phyloP scores from a whole-genome alignment of 2,888 invertebrate genomes.

The Gandaritis pyraliata region DNA sequence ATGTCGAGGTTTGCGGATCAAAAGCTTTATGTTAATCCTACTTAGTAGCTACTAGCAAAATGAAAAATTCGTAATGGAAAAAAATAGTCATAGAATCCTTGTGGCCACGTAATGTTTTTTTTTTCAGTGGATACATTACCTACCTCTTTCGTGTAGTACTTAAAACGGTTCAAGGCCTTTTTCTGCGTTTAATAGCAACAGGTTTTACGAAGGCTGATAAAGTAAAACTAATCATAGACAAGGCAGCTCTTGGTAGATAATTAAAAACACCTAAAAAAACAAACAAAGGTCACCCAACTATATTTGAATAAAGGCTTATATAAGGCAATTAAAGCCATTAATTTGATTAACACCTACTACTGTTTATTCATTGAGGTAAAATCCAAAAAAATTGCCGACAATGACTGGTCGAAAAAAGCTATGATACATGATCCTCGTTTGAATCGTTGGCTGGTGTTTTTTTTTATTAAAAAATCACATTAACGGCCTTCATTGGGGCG shows the following conservation, averaged over 20 bases:
- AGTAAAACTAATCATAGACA: too few species aligned
- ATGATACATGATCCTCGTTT: slow-evolving; percentile 84
- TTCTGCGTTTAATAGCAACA: too few species aligned
- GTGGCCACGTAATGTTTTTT: background rate
- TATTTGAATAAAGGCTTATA: slow-evolving; percentile 42
- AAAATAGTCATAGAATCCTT: background rate
- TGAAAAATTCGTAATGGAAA: background rate
- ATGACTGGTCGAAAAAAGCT: slow-evolving; percentile 82
- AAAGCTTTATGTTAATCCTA: slow-evolving; percentile 3
- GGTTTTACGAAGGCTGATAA: too few species aligned
- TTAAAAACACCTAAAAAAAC: too few species aligned
- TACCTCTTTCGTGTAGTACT: too few species aligned
- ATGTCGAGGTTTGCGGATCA: background rate
- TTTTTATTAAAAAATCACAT: slow-evolving; percentile 83
- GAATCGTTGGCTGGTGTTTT: slow-evolving; percentile 71
- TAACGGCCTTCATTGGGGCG: slow-evolving; percentile 84
- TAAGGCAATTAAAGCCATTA: slow-evolving; percentile 59
- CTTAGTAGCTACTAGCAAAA: slow-evolving; percentile 1
- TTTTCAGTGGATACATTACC: background rate
- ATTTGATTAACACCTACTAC: slow-evolving; percentile 71
- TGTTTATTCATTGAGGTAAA: slow-evolving; percentile 53
- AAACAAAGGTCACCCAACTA: slow-evolving; percentile 41
- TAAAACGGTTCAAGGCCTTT: too few species aligned
- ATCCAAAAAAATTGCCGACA: slow-evolving; percentile 71
- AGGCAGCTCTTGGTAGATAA: too few species aligned